These are phyloP conservation scores for Trachelus iudaicus DNA, from an alignment of 2,888 invertebrate genomes.

Conservation along the genomic window DNA sequence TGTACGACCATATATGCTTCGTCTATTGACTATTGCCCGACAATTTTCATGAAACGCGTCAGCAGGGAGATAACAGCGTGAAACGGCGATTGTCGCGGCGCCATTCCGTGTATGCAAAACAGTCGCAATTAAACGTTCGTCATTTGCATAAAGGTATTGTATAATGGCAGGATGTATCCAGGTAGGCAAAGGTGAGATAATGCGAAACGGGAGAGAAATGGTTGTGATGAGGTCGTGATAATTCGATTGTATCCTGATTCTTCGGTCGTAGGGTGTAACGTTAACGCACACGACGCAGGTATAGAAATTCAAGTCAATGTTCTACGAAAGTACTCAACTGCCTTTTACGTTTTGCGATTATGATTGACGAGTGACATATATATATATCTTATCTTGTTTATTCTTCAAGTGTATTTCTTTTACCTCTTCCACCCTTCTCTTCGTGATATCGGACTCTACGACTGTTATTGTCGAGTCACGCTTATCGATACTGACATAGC, in stretches of 20 bases:
- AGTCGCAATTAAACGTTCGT: slow-evolving; percentile 21
- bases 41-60: neutral
- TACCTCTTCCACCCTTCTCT: neutral
- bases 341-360: neutral
- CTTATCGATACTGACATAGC: neutral
- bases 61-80: neutral
- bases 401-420: neutral
- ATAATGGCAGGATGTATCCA: slow-evolving; percentile 7
- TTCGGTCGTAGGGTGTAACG: slow-evolving; percentile 4
- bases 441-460: neutral
- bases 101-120: slow-evolving; percentile 15
- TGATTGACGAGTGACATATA: neutral
- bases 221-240: slow-evolving; percentile 37
- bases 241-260: slow-evolving; percentile 42
- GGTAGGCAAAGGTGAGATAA: neutral
- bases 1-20: neutral
- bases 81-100: neutral
- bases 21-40: neutral
- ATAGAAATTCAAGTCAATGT: neutral
- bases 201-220: slow-evolving; percentile 26
- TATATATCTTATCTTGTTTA: too few species aligned
- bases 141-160: slow-evolving; percentile 23
- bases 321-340: neutral
- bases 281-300: neutral
- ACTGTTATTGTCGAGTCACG: neutral